A percentile compares a stretch with the other conserved stretches of the same genome.
Conservation (phyloP, 2,797 vertebrate species). For the Simalia tracyae region DNA sequence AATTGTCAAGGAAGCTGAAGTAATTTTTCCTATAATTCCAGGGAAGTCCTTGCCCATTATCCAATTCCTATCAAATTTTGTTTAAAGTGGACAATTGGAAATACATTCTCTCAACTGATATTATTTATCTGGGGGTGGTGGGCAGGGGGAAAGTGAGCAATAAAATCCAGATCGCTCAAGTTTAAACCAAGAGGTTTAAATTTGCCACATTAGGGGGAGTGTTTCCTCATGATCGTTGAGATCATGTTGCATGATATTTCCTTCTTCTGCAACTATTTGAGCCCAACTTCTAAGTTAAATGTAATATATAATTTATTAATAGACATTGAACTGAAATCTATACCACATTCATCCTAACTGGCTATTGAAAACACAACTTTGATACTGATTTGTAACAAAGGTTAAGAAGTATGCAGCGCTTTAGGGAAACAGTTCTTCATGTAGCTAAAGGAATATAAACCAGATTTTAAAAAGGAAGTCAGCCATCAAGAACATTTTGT, state of each 20-base stretch:
- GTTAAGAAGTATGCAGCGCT: background rate
- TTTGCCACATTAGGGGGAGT: slow-evolving; percentile 9
- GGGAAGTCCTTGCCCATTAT: background rate
- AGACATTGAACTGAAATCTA: slow-evolving; percentile 16
- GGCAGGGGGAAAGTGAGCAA: background rate
- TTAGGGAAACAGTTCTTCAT: slow-evolving; percentile 40
- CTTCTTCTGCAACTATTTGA: slow-evolving; percentile 19
- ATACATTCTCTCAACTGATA: background rate
- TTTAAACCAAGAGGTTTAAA: slow-evolving; percentile 23
- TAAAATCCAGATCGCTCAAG: background rate
- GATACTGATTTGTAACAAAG: slow-evolving; percentile 38
- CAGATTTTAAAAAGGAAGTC: slow-evolving; percentile 44
- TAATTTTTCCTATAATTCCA: background rate
- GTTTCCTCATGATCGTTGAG: slow-evolving; percentile 23
- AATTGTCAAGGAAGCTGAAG: background rate
- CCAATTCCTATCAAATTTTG: background rate
- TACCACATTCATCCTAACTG: slow-evolving; percentile 2
- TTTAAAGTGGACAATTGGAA: background rate
- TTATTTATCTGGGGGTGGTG: background rate
- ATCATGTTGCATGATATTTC: slow-evolving; percentile 20
- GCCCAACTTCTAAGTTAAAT: slow-evolving; percentile 3
- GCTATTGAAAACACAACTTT: slow-evolving; percentile 39
- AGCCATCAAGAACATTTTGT: slow-evolving; percentile 50
- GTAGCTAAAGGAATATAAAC: slow-evolving; percentile 58
- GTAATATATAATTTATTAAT: slow-evolving; percentile 31